Base-by-base conservation (phyloP, 2,797 vertebrate genomes). In the Novumbra hubbsi region DNA sequence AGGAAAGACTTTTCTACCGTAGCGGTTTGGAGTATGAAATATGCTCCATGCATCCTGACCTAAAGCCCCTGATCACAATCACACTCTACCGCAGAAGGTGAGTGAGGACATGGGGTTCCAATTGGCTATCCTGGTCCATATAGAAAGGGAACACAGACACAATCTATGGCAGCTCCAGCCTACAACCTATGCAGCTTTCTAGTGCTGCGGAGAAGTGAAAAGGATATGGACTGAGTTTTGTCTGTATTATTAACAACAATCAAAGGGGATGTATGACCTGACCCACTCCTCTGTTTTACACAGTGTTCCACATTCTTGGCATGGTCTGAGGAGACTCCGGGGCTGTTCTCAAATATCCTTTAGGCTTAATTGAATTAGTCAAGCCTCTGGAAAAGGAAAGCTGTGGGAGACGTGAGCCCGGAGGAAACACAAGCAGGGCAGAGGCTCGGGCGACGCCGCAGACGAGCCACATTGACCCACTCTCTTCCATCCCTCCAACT, bases 331-430 rank as follows among this genome's bases (percentile, higher is more conserved):
- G 38, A 17, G 81, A 83, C 82, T 83, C 68, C 62, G 79, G 68
- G 76, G 80, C 73, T 81, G 80, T 73, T 76, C 78, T 88, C 81
- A 84, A 84, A 88, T 84, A 84, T 82, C 76, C 83, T 81, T 82
- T 30, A 17, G 15, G 64, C 64, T 65, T 78, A 84, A 88, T 83
- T 88, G 76, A 88, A 88, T 90, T 88, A 86, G 83, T 84, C 87
- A 85, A 90, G 81, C 80, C 85, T 82, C 80, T 85, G 84, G 76
- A 90, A 87, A 84, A 79, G 80, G 83, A 67, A 81, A 83, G 75
- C 80, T 83, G 80, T 76, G 60, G 80, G 79, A 81, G 83, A 88
- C 77, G 80, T 83, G 81, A 83, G 85, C 85, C 85, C 70, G 75
- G 78, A 76, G 83, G 68, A 49, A 49, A 68, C n/a, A 48, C 62